Conservation (phyloP, 2,113 vertebrate species). For the Toxostoma redivivum region DNA sequence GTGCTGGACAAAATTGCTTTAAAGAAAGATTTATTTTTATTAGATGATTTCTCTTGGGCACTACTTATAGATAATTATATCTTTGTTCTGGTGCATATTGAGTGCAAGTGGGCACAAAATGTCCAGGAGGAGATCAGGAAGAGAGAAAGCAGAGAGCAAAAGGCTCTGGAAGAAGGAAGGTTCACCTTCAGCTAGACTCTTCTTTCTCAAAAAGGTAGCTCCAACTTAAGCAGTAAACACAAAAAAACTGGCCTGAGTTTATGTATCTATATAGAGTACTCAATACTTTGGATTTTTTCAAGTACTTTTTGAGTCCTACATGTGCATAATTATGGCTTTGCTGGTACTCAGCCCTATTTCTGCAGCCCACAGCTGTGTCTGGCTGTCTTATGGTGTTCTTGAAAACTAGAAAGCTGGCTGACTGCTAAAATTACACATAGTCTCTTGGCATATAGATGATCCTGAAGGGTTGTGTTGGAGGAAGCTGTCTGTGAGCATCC, state of each 20-base stretch:
- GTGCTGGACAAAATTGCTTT: not conserved
- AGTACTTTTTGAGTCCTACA: not conserved
- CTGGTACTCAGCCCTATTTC: not conserved
- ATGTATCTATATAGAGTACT: not conserved
- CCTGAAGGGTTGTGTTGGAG: not conserved
- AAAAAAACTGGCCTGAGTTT: not conserved
- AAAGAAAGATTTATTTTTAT: not conserved
- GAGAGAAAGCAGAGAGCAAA: not conserved
- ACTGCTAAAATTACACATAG: not conserved
- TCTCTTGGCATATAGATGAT: not conserved
- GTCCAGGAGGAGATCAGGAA: not conserved
- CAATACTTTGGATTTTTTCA: not conserved
- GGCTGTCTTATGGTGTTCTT: not conserved
- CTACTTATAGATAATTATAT: not conserved
- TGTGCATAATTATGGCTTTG: not conserved
- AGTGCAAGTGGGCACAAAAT: not conserved
- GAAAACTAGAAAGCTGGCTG: not conserved
- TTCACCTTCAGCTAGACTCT: not conserved
- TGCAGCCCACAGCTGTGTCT: not conserved
- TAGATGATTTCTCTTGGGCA: not conserved
- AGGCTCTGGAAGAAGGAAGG: not conserved
- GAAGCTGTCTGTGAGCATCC: not conserved
- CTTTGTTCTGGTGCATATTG: not conserved
- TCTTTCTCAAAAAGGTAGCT: not conserved
- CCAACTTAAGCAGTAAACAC: not conserved